These are phyloP conservation scores for Cisticola juncidis DNA, from an alignment of 2,113 vertebrate species.

Conservation along the genomic window DNA sequence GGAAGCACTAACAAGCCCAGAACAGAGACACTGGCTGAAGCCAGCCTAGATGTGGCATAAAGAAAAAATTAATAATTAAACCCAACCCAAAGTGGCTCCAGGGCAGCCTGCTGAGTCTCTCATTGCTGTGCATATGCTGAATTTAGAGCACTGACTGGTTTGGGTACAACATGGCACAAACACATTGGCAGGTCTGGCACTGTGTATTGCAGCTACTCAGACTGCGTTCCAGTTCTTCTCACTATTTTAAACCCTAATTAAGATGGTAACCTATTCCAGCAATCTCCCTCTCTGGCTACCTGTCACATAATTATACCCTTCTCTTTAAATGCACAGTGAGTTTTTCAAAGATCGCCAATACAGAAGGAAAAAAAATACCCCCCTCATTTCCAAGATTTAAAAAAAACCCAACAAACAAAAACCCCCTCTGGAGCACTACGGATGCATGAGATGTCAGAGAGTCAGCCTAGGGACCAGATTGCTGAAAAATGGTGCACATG, in stretches of 20 bases:
- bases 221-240: not conserved
- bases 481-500: accelerated
- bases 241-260: not conserved
- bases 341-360: not conserved
- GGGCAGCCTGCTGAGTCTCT: not conserved
- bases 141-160: not conserved
- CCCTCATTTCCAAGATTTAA: not conserved
- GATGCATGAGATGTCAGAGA: not conserved
- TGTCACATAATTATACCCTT: not conserved
- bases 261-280: not conserved
- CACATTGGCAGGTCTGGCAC: not conserved
- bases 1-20: not conserved
- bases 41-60: not conserved
- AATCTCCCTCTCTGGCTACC: not conserved
- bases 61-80: not conserved
- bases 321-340: not conserved
- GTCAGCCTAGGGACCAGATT: not conserved
- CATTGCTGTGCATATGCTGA: not conserved
- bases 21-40: not conserved
- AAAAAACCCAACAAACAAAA: not conserved
- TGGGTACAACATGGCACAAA: not conserved
- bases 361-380: not conserved
- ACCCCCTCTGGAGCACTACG: not conserved
- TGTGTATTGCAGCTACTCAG: not conserved
- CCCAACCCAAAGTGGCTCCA: not conserved